These are phyloP conservation scores for Ciconia boyciana DNA, from an alignment of 2,113 vertebrate species.

Conservation along the genomic window DNA sequence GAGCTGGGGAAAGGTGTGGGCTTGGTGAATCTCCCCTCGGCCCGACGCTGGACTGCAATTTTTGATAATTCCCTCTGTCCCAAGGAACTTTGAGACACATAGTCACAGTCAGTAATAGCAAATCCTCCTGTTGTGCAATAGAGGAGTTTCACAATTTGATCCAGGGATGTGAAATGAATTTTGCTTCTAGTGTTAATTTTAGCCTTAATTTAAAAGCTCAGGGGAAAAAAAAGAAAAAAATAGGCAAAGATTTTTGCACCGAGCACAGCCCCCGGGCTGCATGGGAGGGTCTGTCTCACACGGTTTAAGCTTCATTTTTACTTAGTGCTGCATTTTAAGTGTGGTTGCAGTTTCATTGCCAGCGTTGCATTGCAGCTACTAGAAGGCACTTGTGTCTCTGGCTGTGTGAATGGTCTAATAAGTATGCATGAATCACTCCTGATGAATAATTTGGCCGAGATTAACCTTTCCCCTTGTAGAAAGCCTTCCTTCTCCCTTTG, in stretches of 20 bases:
- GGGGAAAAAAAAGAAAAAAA: too few species aligned
- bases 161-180: background rate
- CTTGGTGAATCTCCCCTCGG: background rate
- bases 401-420: background rate
- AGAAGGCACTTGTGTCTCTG: background rate
- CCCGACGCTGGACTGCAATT: background rate
- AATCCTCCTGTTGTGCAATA: conserved; percentile 24
- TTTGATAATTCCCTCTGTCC: conserved; percentile 31
- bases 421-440: background rate
- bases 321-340: fast-evolving
- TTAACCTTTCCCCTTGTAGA: conserved; percentile 25
- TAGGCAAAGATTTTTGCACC: background rate
- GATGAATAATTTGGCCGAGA: background rate
- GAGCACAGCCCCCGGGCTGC: background rate
- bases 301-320: background rate
- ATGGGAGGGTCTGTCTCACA: background rate
- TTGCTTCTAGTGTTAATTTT: conserved; percentile 43
- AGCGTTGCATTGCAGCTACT: fast-evolving
- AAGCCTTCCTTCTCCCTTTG: background rate
- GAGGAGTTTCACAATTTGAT: conserved; percentile 31
- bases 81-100: conserved; percentile 55
- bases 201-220: background rate
- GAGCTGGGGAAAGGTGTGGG: background rate
- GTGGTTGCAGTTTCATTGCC: background rate
- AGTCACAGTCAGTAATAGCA: background rate